Conservation (phyloP, 1,140 invertebrate species). For the Brachionus rotundiformis region DNA sequence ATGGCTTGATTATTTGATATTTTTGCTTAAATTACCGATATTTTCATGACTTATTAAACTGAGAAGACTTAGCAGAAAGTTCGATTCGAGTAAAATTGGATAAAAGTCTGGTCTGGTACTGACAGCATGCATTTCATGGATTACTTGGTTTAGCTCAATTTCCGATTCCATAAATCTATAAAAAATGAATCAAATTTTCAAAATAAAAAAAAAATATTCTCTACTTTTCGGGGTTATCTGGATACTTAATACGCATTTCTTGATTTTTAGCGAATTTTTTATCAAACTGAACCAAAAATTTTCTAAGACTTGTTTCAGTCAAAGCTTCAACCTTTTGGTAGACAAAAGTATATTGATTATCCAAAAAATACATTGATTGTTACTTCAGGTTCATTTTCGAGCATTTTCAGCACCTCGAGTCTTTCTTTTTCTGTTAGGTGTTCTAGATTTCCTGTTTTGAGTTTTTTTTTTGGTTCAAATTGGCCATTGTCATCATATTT, state of each 20-base stretch:
- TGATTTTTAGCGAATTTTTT: slow-evolving; percentile 90
- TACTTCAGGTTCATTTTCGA: slow-evolving; percentile 51
- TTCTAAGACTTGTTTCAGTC: slow-evolving; percentile 83
- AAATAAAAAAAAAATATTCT: slow-evolving; percentile 53
- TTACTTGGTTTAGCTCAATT: slow-evolving; percentile 84
- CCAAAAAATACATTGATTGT: background rate
- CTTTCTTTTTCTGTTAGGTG: slow-evolving; percentile 21
- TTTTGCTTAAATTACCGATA: slow-evolving; percentile 76
- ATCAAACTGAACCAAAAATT: slow-evolving; percentile 84
- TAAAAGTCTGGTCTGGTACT: slow-evolving; percentile 94
- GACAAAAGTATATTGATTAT: background rate
- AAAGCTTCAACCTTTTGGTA: slow-evolving; percentile 74
- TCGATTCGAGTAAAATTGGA: slow-evolving; percentile 82
- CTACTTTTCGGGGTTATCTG: slow-evolving; percentile 90
- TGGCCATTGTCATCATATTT: background rate
- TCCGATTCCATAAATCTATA: slow-evolving; percentile 96
- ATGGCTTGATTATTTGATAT: background rate
- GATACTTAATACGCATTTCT: slow-evolving; percentile 97
- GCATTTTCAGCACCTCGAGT: slow-evolving; percentile 44
- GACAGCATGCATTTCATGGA: slow-evolving; percentile 87
- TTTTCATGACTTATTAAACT: slow-evolving; percentile 94
- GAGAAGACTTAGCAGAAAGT: slow-evolving; percentile 83
- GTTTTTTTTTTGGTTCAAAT: slow-evolving; percentile 18
- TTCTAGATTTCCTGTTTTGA: slow-evolving; percentile 10
- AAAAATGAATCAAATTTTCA: background rate